Percentiles rank a stretch among this genome's conserved stretches.
These are phyloP conservation scores for Bryconaethiops microstoma DNA, from an alignment of 2,797 vertebrate genomes.

Conservation along the genomic window DNA sequence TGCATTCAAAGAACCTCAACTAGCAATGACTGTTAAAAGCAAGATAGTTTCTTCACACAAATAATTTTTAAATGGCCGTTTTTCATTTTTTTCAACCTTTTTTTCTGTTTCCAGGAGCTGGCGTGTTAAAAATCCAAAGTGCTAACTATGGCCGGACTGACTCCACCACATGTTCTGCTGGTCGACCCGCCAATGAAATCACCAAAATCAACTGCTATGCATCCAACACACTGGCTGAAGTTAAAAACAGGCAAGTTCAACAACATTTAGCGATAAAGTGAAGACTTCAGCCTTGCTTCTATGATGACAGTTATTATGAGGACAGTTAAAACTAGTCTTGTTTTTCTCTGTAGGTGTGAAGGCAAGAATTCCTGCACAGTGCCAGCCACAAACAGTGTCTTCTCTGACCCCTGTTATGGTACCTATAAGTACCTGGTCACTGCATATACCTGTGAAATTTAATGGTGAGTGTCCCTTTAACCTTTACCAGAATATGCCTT, in stretches of 20 bases:
- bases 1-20: background rate
- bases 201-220: background rate
- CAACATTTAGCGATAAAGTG: too few species aligned
- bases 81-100: background rate
- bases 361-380: slow-evolving; percentile 17
- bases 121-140: slow-evolving; percentile 13
- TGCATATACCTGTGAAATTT: slow-evolving; percentile 4
- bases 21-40: background rate
- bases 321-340: background rate
- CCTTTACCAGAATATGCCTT: too few species aligned
- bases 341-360: slow-evolving; percentile 37
- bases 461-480: background rate
- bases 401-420: slow-evolving; percentile 37
- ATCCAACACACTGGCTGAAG: background rate
- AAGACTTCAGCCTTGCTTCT: too few species aligned
- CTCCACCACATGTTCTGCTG: slow-evolving; percentile 32
- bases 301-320: too few species aligned
- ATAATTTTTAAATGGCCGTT: background rate
- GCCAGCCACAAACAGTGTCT: slow-evolving; percentile 15
- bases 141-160: slow-evolving; percentile 47
- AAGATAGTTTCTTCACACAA: background rate
- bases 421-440: slow-evolving; percentile 46
- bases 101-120: background rate
- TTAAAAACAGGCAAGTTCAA: slow-evolving; percentile 15
- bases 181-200: background rate